Conservation (phyloP, 1,140 invertebrate species). For the Brachystomella parvula region DNA sequence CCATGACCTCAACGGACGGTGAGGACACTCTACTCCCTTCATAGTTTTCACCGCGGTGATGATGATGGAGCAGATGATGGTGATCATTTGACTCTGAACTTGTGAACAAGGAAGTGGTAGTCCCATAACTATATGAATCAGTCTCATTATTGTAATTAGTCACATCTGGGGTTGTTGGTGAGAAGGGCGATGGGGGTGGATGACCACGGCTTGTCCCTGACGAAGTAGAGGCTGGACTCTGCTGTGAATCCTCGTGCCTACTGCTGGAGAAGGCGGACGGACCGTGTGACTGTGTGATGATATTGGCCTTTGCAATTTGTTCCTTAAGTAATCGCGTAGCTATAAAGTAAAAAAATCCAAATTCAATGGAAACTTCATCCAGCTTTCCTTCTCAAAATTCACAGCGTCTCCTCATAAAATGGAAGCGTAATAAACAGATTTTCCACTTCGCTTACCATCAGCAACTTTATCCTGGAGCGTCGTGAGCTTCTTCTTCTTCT, state of each 20-base stretch:
- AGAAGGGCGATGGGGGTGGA: neutral
- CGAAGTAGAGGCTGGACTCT: neutral
- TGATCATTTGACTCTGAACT: neutral
- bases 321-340: conserved; percentile 2
- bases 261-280: neutral
- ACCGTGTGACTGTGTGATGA: neutral
- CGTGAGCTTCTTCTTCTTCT: neutral
- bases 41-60: too few relatives aligned
- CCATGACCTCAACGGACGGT: neutral
- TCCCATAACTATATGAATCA: conserved; percentile 13
- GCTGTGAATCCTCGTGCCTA: neutral
- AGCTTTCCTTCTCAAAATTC: neutral
- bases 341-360: neutral
- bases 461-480: conserved; percentile 70
- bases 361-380: neutral
- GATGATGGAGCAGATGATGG: neutral
- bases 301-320: conserved; percentile 1
- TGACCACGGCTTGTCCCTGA: neutral
- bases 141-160: conserved; percentile 16
- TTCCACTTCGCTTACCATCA: conserved; percentile 63
- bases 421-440: too few relatives aligned
- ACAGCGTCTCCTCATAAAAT: too few relatives aligned
- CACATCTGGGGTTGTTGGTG: neutral
- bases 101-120: neutral
- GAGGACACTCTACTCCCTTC: neutral